phyloP scores from a whole-genome alignment of 2,888 invertebrate genomes.

The Drosophila pseudotakahashii region DNA sequence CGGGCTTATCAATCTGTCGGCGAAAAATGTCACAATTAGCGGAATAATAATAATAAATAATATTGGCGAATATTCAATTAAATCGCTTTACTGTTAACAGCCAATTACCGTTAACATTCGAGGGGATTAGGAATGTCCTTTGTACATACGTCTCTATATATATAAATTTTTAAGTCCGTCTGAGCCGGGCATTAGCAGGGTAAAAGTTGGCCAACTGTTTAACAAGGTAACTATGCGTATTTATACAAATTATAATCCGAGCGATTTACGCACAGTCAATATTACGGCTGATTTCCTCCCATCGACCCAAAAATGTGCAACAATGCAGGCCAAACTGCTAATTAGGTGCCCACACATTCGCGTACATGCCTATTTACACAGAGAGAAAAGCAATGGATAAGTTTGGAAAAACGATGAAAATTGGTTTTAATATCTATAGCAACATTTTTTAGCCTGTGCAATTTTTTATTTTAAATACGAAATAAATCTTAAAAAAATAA shows the following conservation, averaged over 20 bases:
- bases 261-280: slow-evolving; percentile 33
- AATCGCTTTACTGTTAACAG: slow-evolving; percentile 7
- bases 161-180: slow-evolving; percentile 13
- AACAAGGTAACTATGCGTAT: slow-evolving; percentile 5
- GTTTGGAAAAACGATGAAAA: no score
- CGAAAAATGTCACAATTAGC: not conserved
- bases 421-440: no score
- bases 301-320: slow-evolving; percentile 9
- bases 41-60: not conserved
- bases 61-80: slow-evolving; percentile 18
- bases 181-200: slow-evolving; percentile 39
- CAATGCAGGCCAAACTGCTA: slow-evolving; percentile 44
- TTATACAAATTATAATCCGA: slow-evolving; percentile 31
- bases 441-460: no score
- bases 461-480: no score
- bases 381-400: not conserved
- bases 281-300: slow-evolving; percentile 20
- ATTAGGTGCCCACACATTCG: slow-evolving; percentile 44
- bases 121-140: slow-evolving; percentile 21
- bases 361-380: not conserved
- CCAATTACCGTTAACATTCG: slow-evolving; percentile 13
- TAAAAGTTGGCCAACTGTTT: slow-evolving; percentile 35
- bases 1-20: not conserved
- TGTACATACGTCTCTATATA: not conserved
- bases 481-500: no score